These are phyloP conservation scores for Quadriops clusia DNA, from an alignment of 2,888 invertebrate species.

Conservation along the genomic window DNA sequence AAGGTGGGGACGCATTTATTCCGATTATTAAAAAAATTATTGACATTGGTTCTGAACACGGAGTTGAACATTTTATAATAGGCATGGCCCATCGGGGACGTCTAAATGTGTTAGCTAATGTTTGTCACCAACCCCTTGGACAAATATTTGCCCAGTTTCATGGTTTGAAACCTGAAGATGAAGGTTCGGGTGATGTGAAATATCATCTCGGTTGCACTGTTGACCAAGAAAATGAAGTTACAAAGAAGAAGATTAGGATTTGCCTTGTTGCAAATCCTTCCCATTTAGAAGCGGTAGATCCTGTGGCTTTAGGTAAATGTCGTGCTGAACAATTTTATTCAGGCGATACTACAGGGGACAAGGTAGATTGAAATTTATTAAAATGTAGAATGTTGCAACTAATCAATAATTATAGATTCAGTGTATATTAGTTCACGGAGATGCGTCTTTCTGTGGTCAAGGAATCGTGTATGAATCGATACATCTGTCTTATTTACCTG, in stretches of 20 bases:
- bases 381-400: constrained; percentile 25
- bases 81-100: constrained; percentile 35
- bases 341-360: constrained; percentile 45
- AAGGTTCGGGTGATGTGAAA: constrained; percentile 73
- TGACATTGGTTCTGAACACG: constrained; percentile 25
- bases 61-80: constrained; percentile 24
- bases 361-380: constrained; percentile 8
- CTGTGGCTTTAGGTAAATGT: constrained; percentile 62
- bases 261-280: constrained; percentile 9
- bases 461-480: constrained; percentile 89
- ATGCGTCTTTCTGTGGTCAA: constrained; percentile 86
- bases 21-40: constrained; percentile 22
- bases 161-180: constrained; percentile 7
- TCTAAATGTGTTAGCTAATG: constrained; percentile 32
- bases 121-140: constrained; percentile 8
- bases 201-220: constrained; percentile 73
- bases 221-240: constrained; percentile 43
- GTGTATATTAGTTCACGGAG: constrained; percentile 83
- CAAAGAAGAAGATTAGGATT: constrained; percentile 9
- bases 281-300: constrained; percentile 8
- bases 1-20: constrained; percentile 28
- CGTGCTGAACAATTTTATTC: constrained; percentile 77
- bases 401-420: constrained; percentile 50
- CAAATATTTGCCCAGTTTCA: constrained; percentile 8
- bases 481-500: constrained; percentile 80